These are phyloP conservation scores for Procavia capensis DNA, from an alignment of 2,113 vertebrate genomes.

Conservation along the genomic window DNA sequence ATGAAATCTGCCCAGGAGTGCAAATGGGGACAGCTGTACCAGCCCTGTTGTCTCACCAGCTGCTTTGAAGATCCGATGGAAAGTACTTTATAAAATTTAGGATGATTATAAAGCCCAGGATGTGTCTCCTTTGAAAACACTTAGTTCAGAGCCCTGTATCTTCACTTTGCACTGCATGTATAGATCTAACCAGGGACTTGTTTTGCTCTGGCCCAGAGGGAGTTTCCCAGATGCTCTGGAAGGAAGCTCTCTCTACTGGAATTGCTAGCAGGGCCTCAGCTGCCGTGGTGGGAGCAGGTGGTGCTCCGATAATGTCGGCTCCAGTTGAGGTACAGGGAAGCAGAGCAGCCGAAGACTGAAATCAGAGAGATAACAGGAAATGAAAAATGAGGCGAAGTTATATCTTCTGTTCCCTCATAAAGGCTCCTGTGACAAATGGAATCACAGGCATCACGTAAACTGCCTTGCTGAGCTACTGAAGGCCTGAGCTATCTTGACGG, in stretches of 20 bases:
- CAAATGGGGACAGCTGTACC: background rate
- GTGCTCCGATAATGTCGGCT: conserved; percentile 66
- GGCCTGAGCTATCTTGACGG: conserved; percentile 75
- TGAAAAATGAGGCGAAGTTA: conserved; percentile 84
- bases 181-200: background rate
- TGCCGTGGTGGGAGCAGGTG: conserved; percentile 17
- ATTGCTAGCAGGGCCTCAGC: conserved; percentile 44
- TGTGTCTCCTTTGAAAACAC: background rate
- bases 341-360: conserved; percentile 80
- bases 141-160: background rate
- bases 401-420: conserved; percentile 81
- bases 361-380: conserved; percentile 79
- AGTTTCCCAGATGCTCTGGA: conserved; percentile 26
- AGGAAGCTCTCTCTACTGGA: background rate
- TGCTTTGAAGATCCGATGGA: background rate
- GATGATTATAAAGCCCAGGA: background rate
- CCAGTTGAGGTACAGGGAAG: conserved; percentile 66
- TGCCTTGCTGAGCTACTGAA: conserved; percentile 73
- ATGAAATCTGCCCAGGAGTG: background rate
- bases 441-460: conserved; percentile 72
- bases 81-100: background rate
- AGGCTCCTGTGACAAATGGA: conserved; percentile 79
- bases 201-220: background rate
- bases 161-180: background rate
- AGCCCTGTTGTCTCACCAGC: background rate